phyloP scores from a whole-genome alignment of 2,113 vertebrate species.

The Gallinago media region DNA sequence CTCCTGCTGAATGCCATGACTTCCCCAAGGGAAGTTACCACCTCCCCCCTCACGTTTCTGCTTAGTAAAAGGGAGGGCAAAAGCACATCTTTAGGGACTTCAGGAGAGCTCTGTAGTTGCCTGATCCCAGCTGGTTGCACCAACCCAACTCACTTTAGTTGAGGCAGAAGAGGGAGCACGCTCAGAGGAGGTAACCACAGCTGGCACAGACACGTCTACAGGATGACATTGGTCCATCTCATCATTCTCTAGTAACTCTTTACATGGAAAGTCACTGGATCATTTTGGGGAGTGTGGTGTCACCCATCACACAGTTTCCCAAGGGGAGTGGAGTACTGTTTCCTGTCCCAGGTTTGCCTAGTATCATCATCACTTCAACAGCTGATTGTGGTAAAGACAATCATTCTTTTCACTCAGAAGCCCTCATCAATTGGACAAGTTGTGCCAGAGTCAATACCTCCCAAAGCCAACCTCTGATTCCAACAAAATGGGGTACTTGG shows the following conservation, averaged over 20 bases:
- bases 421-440: background rate
- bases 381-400: background rate
- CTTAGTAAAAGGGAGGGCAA: background rate
- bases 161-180: background rate
- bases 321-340: background rate
- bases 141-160: background rate
- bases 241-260: background rate
- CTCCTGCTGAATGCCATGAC: background rate
- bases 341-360: background rate
- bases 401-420: background rate
- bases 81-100: background rate
- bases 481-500: background rate
- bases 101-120: background rate
- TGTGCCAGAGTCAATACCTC: background rate
- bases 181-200: background rate
- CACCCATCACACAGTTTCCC: background rate
- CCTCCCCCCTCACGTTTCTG: background rate
- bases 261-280: background rate
- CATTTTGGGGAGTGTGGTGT: background rate
- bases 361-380: background rate
- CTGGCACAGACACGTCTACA: background rate
- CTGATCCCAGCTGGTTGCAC: background rate
- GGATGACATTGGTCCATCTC: accelerated
- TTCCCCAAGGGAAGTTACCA: background rate
- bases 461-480: background rate